Conservation (phyloP, 2,113 vertebrate species). For the Illadopsis cleaveri region DNA sequence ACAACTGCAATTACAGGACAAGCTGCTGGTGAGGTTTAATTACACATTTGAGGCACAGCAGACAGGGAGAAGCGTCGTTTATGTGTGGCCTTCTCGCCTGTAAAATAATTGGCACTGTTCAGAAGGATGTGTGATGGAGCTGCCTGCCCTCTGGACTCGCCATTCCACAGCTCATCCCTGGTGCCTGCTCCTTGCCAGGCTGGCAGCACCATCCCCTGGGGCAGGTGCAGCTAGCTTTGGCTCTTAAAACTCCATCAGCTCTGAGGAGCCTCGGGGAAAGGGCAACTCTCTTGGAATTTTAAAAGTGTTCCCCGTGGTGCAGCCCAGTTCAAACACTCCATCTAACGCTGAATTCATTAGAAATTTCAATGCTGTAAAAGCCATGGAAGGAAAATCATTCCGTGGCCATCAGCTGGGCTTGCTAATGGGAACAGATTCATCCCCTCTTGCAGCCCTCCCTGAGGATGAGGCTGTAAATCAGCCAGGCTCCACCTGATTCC, state of each 20-base stretch:
- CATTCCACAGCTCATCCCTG: background rate
- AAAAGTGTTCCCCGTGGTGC: background rate
- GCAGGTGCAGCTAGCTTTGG: background rate
- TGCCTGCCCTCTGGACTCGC: background rate
- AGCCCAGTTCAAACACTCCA: background rate
- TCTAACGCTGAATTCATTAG: background rate
- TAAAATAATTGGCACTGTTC: background rate
- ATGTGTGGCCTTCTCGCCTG: background rate
- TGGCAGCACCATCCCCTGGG: background rate
- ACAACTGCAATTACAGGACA: background rate
- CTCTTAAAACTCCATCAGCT: background rate
- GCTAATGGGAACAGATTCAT: background rate
- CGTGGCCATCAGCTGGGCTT: background rate
- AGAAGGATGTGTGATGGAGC: background rate
- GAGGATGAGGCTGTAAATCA: background rate
- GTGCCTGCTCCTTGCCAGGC: background rate
- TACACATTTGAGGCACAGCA: background rate
- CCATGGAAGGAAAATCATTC: background rate
- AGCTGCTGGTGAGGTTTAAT: constrained; percentile 20
- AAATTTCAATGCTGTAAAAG: background rate
- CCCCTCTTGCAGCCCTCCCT: background rate
- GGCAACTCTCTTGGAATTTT: background rate
- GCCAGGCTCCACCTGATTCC: background rate
- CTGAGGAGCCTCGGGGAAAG: background rate
- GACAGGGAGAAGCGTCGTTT: background rate